phyloP scores from a whole-genome alignment of 37 sponge, comb jelly and placozoan genomes.

The Aphrocallistes beatrix region DNA sequence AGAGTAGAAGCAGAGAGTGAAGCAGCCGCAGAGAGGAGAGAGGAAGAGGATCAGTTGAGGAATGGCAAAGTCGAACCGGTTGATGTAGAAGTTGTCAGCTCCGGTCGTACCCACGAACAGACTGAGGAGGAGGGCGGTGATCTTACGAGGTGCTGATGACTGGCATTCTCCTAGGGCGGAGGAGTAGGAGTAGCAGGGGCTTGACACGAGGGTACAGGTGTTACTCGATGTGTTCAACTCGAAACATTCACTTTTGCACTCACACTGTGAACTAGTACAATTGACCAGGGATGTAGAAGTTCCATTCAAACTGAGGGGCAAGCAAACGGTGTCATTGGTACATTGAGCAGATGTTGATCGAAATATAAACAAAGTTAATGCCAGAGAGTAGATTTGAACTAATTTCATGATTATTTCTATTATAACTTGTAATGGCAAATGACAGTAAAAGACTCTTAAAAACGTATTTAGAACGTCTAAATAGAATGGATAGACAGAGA shows the following conservation, averaged over 20 bases:
- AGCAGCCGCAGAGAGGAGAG: slow-evolving; percentile 15
- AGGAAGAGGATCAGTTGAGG: neutral
- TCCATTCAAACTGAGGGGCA: neutral
- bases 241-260: neutral
- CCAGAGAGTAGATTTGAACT: neutral
- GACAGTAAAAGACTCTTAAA: no score
- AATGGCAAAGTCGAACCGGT: slow-evolving; percentile 1
- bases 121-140: neutral
- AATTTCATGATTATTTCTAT: no score
- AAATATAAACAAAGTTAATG: neutral
- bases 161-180: neutral
- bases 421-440: no score
- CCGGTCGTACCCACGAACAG: neutral
- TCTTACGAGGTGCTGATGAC: neutral
- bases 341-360: neutral
- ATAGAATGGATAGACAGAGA: no score
- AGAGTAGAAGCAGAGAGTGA: neutral
- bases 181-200: neutral
- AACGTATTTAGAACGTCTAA: no score
- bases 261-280: neutral
- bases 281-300: neutral
- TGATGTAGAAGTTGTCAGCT: slow-evolving; percentile 6
- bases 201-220: neutral
- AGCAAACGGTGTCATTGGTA: neutral
- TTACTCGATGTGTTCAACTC: neutral